These are phyloP conservation scores for Bedellia somnulentella DNA, from an alignment of 2,888 invertebrate species.

Conservation along the genomic window DNA sequence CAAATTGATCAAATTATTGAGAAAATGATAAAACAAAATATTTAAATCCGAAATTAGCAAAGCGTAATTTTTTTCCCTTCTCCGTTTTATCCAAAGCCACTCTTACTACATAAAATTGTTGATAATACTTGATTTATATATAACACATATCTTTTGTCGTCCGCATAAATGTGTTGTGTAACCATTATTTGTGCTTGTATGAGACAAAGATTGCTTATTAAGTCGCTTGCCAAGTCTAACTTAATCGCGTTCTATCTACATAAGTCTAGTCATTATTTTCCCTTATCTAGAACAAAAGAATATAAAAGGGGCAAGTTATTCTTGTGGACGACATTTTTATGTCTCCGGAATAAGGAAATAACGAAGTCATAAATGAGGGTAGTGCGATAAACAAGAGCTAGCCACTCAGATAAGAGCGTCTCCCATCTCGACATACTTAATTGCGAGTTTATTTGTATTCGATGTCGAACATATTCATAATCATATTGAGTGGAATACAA, in stretches of 20 bases:
- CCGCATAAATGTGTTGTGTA: too few relatives aligned
- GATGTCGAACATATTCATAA: not conserved
- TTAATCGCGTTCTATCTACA: constrained; percentile 38
- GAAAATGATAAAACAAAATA: too few relatives aligned
- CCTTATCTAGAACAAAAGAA: constrained; percentile 44
- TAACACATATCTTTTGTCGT: too few relatives aligned
- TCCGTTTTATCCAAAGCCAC: too few relatives aligned
- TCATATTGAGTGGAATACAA: not conserved
- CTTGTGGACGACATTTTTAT: constrained; percentile 51
- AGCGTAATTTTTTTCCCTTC: too few relatives aligned
- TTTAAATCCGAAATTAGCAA: too few relatives aligned
- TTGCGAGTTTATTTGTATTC: not conserved
- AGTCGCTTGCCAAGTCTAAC: constrained; percentile 16
- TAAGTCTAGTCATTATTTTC: constrained; percentile 47
- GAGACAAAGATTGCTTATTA: too few relatives aligned
- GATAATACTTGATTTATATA: not conserved
- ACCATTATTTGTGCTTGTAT: too few relatives aligned
- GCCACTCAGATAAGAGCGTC: constrained; percentile 33
- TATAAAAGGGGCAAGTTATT: constrained; percentile 44
- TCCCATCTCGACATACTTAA: constrained; percentile 2
- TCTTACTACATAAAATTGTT: not conserved
- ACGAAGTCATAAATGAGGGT: constrained; percentile 42
- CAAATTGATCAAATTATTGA: too few relatives aligned
- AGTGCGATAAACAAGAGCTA: constrained; percentile 51
- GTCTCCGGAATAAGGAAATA: constrained; percentile 53